Evolutionary conservation across 2,888 invertebrate genomes (phyloP).

Genomic region (Bombylius major): DNA sequence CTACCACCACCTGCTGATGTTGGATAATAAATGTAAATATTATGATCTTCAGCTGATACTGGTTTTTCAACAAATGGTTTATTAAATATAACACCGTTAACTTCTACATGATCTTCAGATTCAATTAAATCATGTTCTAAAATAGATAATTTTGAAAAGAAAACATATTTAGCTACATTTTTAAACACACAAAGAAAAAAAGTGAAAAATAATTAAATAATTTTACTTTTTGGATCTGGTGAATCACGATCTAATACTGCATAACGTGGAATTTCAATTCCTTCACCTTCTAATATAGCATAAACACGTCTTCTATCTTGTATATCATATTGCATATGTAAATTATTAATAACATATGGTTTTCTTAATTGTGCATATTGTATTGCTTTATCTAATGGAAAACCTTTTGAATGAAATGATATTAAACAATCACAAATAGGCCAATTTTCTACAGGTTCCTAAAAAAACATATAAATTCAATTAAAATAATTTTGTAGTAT

Average conservation of each 20-base stretch:
- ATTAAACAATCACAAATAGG: slow-evolving; percentile 95
- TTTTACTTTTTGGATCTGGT: slow-evolving; percentile 75
- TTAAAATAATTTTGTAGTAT: background rate
- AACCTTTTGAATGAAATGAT: slow-evolving; percentile 96
- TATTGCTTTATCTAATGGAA: slow-evolving; percentile 95
- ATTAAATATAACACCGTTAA: slow-evolving; percentile 88
- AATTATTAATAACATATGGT: slow-evolving; percentile 96
- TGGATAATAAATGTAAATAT: slow-evolving; percentile 99
- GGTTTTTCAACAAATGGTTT: slow-evolving; percentile 99
- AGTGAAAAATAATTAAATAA: background rate
- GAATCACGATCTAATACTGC: slow-evolving; percentile 93
- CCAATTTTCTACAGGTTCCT: slow-evolving; percentile 96
- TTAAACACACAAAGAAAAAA: no score
- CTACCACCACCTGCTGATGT: slow-evolving; percentile 97
- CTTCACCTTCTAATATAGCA: slow-evolving; percentile 82
- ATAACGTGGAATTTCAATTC: slow-evolving; percentile 95
- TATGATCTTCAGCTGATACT: slow-evolving; percentile 98
- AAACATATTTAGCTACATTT: background rate
- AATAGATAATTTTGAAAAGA: slow-evolving; percentile 7
- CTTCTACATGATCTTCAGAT: slow-evolving; percentile 94
- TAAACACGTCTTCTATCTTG: slow-evolving; percentile 92
- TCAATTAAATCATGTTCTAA: slow-evolving; percentile 83
- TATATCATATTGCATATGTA: slow-evolving; percentile 96
- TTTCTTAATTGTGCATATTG: slow-evolving; percentile 86
- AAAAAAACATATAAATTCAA: slow-evolving; percentile 17